Conservation (phyloP, 2,797 vertebrate species). For the Hydrolagus colliei region DNA sequence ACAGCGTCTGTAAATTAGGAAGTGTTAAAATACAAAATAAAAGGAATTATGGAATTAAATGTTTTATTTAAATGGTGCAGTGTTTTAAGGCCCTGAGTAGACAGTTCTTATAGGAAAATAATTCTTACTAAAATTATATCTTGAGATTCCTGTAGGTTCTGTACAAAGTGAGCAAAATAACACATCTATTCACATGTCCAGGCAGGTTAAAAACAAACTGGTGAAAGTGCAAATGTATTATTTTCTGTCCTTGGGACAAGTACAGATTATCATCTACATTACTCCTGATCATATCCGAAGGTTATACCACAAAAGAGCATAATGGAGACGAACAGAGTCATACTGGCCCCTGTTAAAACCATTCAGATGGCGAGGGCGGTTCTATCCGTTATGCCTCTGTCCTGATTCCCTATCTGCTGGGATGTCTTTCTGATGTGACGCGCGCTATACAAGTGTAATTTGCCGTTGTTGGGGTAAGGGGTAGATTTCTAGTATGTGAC, state of each 20-base stretch:
- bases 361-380: neutral
- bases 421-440: neutral
- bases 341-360: neutral
- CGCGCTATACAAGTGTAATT: too few species aligned
- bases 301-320: neutral
- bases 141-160: neutral
- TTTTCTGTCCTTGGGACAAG: neutral
- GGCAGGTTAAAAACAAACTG: neutral
- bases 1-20: constrained; percentile 27
- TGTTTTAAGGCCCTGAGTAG: constrained; percentile 28
- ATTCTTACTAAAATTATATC: neutral
- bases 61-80: constrained; percentile 15
- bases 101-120: too few species aligned
- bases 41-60: constrained; percentile 17
- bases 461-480: neutral
- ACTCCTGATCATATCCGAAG: neutral
- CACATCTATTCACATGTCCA: neutral
- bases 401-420: neutral
- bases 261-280: neutral
- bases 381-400: neutral
- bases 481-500: neutral
- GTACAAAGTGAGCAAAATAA: neutral
- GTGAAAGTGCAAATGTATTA: constrained; percentile 18
- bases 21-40: neutral
- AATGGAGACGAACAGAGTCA: neutral